These are phyloP conservation scores for Micrastur ruficollis DNA, from an alignment of 2,797 vertebrate genomes.

Conservation along the genomic window DNA sequence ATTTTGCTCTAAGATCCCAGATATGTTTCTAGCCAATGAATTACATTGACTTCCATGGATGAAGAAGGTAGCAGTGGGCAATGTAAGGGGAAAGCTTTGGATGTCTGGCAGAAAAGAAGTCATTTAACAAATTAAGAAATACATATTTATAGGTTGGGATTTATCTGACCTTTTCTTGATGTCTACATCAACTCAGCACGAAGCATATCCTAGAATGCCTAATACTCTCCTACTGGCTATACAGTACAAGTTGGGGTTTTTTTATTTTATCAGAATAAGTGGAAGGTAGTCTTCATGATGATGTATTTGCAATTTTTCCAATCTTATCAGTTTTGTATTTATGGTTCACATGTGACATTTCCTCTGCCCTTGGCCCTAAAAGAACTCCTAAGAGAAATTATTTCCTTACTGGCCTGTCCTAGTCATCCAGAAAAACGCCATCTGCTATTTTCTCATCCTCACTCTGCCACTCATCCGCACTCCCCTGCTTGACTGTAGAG, in stretches of 20 bases:
- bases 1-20: neutral
- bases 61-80: neutral
- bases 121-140: neutral
- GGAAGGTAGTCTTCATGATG: neutral
- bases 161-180: neutral
- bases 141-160: neutral
- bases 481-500: neutral
- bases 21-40: neutral
- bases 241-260: fast-evolving
- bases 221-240: neutral
- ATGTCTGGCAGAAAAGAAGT: neutral
- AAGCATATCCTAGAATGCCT: neutral
- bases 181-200: neutral
- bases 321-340: neutral
- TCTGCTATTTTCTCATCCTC: neutral
- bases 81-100: neutral
- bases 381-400: neutral
- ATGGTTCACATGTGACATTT: neutral
- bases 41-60: neutral
- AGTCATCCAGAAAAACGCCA: neutral
- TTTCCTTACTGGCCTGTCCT: neutral
- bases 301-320: neutral
- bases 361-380: neutral
- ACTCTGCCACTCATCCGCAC: neutral
- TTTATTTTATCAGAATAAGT: neutral